phyloP scores from a whole-genome alignment of 1,140 invertebrate species.

The Papilio dardanus region DNA sequence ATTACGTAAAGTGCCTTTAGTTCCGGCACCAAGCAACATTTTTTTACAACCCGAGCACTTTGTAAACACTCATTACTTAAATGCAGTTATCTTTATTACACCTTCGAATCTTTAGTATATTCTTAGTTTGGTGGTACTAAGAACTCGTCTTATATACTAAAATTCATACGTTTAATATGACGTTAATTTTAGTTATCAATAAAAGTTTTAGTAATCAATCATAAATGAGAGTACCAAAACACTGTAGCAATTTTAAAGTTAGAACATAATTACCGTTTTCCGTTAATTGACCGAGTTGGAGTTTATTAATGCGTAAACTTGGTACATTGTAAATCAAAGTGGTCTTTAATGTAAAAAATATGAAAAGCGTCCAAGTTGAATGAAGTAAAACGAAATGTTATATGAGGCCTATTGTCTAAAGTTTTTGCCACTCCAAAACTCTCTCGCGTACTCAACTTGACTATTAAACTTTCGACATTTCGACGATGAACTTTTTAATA shows the following conservation, averaged over 20 bases:
- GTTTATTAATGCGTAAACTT: neutral
- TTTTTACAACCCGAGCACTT: conserved; percentile 47
- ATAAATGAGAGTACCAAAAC: neutral
- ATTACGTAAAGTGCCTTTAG: conserved; percentile 27
- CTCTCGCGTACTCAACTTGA: conserved; percentile 64
- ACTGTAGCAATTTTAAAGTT: neutral
- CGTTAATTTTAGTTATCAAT: no score
- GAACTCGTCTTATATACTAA: no score
- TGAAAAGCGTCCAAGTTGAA: conserved; percentile 43
- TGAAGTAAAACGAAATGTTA: conserved; percentile 55
- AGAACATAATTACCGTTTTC: conserved; percentile 8
- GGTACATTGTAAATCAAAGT: conserved; percentile 24
- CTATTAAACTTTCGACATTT: conserved; percentile 71
- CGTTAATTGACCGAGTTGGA: neutral
- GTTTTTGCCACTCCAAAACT: conserved; percentile 65
- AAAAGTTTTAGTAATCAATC: neutral
- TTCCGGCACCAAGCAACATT: conserved; percentile 34
- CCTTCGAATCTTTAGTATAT: conserved; percentile 30
- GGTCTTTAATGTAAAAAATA: conserved; percentile 32
- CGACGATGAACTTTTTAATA: conserved; percentile 77
- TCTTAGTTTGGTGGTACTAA: no score
- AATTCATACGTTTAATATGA: no score
- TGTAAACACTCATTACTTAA: conserved; percentile 61
- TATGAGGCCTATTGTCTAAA: conserved; percentile 62
- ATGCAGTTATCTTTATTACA: conserved; percentile 58